Conservation (phyloP, 2,888 invertebrate species). For the Ormyrus pomaceus region DNA sequence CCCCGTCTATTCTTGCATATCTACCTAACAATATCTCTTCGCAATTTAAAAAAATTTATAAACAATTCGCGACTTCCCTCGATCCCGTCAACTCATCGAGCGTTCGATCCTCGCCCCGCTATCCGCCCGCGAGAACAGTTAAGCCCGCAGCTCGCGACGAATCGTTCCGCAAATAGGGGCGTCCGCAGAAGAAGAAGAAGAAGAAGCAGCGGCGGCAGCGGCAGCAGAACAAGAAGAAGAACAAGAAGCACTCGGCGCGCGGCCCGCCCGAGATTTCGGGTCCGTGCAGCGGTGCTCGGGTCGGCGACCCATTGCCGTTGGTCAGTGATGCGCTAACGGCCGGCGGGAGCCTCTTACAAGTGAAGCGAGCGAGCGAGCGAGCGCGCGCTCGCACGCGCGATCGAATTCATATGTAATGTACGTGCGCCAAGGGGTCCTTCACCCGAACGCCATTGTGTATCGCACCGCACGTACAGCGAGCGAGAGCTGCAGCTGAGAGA, state of each 20-base stretch:
- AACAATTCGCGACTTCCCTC: too few relatives aligned
- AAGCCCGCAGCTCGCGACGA: background rate
- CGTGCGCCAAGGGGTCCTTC: slow-evolving; percentile 41
- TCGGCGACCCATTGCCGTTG: slow-evolving; percentile 74
- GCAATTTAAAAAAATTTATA: too few relatives aligned
- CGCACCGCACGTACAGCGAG: too few relatives aligned
- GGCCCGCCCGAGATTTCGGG: slow-evolving; percentile 19
- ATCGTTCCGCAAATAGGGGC: background rate
- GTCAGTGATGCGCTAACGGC: slow-evolving; percentile 74
- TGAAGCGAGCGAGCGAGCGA: background rate
- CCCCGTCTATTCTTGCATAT: too few relatives aligned
- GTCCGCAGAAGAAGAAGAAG: background rate
- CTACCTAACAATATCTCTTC: too few relatives aligned
- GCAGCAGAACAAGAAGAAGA: background rate
- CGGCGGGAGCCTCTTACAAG: slow-evolving; percentile 56
- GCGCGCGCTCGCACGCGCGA: slow-evolving; percentile 4
- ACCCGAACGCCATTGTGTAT: slow-evolving; percentile 47
- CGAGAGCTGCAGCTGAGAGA: too few relatives aligned
- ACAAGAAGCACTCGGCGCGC: background rate
- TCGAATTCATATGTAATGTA: slow-evolving; percentile 3
- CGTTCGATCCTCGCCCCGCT: background rate
- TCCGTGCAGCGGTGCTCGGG: slow-evolving; percentile 56
- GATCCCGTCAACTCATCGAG: background rate
- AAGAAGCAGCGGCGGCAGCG: background rate
- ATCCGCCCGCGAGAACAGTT: background rate